These are phyloP conservation scores for Proisotoma minuta DNA, from an alignment of 2,888 invertebrate species.

Conservation along the genomic window DNA sequence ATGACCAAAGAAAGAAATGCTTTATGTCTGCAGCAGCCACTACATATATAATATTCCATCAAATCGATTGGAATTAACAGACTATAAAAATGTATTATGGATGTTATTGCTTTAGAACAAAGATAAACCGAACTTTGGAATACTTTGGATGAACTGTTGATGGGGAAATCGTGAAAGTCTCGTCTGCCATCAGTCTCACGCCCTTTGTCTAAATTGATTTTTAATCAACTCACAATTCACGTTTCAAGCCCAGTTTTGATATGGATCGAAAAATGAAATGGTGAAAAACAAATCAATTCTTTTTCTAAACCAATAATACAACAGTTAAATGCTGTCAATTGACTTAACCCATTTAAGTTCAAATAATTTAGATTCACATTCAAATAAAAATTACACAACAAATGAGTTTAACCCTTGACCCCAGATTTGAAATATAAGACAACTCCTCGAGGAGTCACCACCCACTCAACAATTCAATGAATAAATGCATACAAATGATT, in stretches of 20 bases:
- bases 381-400: background rate
- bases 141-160: background rate
- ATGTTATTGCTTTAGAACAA: background rate
- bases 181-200: background rate
- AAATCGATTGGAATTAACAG: background rate
- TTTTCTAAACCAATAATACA: background rate
- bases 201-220: slow-evolving; percentile 21
- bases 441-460: background rate
- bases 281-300: background rate
- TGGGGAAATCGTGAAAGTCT: background rate
- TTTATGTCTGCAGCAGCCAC: too few species aligned
- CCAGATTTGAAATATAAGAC: background rate
- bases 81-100: background rate
- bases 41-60: background rate
- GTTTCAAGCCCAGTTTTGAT: background rate
- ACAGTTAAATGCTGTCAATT: background rate
- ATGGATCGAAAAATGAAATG: background rate
- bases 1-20: too few species aligned
- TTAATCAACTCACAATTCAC: slow-evolving; percentile 17
- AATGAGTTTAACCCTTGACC: background rate
- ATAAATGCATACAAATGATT: background rate
- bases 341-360: background rate
- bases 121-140: background rate
- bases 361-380: background rate
- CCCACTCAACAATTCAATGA: slow-evolving; percentile 1